A percentile compares a stretch with the other conserved stretches of the same genome.
Conservation (phyloP, 2,113 vertebrate genomes). For the Odocoileus virginianus region DNA sequence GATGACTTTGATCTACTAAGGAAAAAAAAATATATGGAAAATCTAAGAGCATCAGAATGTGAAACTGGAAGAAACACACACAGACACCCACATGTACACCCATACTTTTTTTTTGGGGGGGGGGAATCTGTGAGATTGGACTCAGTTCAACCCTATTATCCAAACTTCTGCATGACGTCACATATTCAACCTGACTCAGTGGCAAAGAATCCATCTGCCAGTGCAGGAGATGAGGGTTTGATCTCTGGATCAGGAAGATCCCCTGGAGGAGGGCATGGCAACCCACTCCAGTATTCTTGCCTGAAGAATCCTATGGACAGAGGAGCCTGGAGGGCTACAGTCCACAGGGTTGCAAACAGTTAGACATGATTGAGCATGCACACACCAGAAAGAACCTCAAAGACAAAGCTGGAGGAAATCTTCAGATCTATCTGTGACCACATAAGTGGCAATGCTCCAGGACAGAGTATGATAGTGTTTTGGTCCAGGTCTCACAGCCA, state of each 20-base stretch:
- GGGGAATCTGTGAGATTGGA: too few relatives aligned
- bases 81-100: neutral
- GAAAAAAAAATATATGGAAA: neutral
- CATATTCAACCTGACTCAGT: neutral
- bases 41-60: neutral
- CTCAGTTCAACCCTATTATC: neutral
- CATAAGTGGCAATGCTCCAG: neutral
- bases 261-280: neutral
- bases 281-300: neutral
- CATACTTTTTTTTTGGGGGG: neutral
- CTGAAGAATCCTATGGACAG: neutral
- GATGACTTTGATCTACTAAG: constrained; percentile 73
- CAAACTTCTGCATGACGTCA: neutral
- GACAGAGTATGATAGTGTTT: neutral
- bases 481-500: neutral
- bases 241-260: neutral
- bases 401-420: neutral
- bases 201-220: neutral
- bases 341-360: neutral
- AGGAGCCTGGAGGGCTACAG: neutral
- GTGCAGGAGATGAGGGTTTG: neutral
- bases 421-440: neutral
- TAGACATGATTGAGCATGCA: neutral
- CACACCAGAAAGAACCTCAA: neutral
- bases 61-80: neutral